Evolutionary conservation across 2,113 vertebrate species (phyloP), one percentile per base, ranked within the genome.

Genomic region (Agapornis roseicollis): DNA sequence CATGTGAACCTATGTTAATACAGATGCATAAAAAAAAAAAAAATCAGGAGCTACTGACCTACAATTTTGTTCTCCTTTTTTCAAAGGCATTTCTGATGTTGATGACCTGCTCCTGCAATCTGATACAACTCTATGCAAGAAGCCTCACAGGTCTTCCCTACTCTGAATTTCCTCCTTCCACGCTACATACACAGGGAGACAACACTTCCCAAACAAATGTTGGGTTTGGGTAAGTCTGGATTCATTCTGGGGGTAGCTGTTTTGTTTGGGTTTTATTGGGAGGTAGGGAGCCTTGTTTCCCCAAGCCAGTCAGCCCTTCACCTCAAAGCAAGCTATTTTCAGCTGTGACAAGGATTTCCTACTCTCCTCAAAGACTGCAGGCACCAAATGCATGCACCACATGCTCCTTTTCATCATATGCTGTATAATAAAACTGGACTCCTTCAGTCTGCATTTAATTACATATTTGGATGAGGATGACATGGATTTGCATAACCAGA

Each of bases 371-470:
- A 90, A 66, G 31, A 44, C 12, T 20, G 7, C 46, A 61, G 23
- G 27, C 42, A 69, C 9, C 1, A 2, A 76, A 80, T 4, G 7
- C 52, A 18, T 7, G 10, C 31, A 17, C 6, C 5, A 0, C 18
- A 49, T 46, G 9, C 29, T 71, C 37, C 3, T 4, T 33, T 79
- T 35, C 50, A 71, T 46, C 35, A 76, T 15, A 37, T 24, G 18
- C 50, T 49, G 17, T 41, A 2, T 33, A 33, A 42, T 7, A 55
- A 56, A 90, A 72, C 27, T 16, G 12, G 33, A 73, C 27, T 70
- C 25, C 50, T 89, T 80, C 55, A 61, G 37, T 58, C 50, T 56
- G 33, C 72, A 41, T 14, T 11, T 53, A 28, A 44, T 77, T 60
- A 33, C 6, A 42, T 3, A 39, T 20, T 29, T 71, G 33, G 49